These are phyloP conservation scores for Acrossocheilus fasciatus DNA, from an alignment of 2,797 vertebrate genomes.

Conservation along the genomic window DNA sequence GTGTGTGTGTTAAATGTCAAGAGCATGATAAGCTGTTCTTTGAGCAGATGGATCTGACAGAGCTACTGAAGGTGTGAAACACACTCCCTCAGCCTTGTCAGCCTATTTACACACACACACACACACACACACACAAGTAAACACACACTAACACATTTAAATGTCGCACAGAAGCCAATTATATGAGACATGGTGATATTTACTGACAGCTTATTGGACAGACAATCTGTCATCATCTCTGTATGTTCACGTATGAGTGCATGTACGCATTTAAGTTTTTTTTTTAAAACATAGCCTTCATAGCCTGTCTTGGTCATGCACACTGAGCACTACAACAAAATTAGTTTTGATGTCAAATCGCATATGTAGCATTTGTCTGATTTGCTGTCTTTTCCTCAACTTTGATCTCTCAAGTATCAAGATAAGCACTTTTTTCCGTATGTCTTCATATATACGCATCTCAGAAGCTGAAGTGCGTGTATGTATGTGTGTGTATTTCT, in stretches of 20 bases:
- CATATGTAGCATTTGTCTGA: neutral
- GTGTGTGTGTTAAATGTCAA: slow-evolving; percentile 54
- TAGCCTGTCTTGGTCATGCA: neutral
- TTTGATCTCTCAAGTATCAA: slow-evolving; percentile 22
- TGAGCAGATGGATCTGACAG: slow-evolving; percentile 64
- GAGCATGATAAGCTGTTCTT: slow-evolving; percentile 53
- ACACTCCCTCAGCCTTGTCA: slow-evolving; percentile 53
- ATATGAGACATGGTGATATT: slow-evolving; percentile 55
- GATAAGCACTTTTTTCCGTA: neutral
- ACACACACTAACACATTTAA: slow-evolving; percentile 49
- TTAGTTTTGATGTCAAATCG: neutral
- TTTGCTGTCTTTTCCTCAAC: slow-evolving; percentile 1
- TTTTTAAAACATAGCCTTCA: neutral
- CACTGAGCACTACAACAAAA: neutral
- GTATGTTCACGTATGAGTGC: slow-evolving; percentile 36
- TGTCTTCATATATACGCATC: neutral
- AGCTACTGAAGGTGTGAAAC: slow-evolving; percentile 62
- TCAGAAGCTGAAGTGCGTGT: slow-evolving; percentile 3
- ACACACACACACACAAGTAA: slow-evolving; percentile 6
- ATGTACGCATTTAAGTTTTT: slow-evolving; percentile 4
- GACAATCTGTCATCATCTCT: slow-evolving; percentile 42
- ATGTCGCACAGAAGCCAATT: slow-evolving; percentile 56
- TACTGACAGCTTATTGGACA: slow-evolving; percentile 41
- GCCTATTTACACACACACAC: slow-evolving; percentile 24
- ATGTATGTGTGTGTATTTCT: slow-evolving; percentile 63